These are phyloP conservation scores for Thymelicus lineola DNA, from an alignment of 2,888 invertebrate genomes.

Conservation along the genomic window DNA sequence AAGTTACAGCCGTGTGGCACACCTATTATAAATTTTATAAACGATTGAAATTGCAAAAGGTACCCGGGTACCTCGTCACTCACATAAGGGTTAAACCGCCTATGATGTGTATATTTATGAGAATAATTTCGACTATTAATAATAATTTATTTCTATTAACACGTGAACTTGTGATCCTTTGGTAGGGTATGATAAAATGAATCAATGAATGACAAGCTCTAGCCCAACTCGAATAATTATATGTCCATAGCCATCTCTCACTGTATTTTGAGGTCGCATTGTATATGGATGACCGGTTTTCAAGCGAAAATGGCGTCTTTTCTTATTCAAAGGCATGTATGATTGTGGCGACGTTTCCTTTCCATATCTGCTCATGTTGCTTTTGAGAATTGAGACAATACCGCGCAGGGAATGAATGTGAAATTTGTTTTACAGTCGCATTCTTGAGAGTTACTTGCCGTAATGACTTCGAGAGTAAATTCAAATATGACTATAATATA, in stretches of 20 bases:
- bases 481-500: conserved; percentile 8
- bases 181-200: background rate
- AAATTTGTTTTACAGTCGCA: conserved; percentile 12
- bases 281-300: conserved; percentile 16
- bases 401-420: conserved; percentile 6
- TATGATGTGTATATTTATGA: no score
- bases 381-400: conserved; percentile 50
- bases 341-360: conserved; percentile 15
- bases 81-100: no score
- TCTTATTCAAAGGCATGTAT: conserved; percentile 18
- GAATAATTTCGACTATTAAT: no score
- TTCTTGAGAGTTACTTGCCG: conserved; percentile 11
- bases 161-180: no score
- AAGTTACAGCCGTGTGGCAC: no score
- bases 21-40: no score
- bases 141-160: no score
- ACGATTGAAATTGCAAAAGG: no score
- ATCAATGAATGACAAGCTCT: conserved; percentile 4
- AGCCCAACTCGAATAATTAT: conserved; percentile 9
- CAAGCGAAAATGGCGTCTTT: conserved; percentile 12
- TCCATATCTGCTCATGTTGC: conserved; percentile 41
- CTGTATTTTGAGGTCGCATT: conserved; percentile 10
- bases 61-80: no score
- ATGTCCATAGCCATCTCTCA: conserved; percentile 5
- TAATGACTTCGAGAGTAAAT: background rate